Percentiles rank a stretch among this genome's conserved stretches.
Conservation (phyloP, 2,113 vertebrate species). For the Typhlomys cinereus region DNA sequence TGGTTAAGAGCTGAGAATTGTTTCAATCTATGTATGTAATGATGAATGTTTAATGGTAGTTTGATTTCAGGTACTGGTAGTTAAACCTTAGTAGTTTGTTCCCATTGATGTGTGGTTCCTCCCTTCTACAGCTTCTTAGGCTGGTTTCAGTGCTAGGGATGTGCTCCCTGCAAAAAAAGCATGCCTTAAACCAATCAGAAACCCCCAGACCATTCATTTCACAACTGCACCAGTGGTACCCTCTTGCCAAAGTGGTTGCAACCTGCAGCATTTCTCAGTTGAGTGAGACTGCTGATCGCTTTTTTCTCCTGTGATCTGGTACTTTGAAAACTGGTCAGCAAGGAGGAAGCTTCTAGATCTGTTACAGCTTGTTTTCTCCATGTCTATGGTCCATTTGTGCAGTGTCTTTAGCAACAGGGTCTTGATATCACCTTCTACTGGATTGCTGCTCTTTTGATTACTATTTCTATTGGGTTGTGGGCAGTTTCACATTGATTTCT, state of each 20-base stretch:
- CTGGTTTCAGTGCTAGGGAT: neutral
- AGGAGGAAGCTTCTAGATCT: no score
- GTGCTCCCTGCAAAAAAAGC: neutral
- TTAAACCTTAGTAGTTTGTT: no score
- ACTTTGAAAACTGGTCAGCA: neutral
- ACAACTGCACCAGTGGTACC: neutral
- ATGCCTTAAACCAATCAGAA: neutral
- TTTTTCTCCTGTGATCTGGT: no score
- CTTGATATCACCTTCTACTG: neutral
- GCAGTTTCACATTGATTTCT: neutral
- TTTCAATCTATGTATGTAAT: no score
- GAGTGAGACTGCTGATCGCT: no score
- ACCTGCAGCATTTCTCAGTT: neutral
- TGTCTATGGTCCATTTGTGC: no score
- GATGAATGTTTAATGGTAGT: no score
- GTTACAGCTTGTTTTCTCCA: no score
- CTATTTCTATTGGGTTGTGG: neutral
- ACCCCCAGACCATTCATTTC: neutral
- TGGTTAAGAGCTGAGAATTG: no score
- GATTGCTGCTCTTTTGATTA: neutral
- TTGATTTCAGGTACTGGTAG: no score
- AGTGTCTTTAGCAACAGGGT: neutral
- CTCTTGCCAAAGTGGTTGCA: neutral
- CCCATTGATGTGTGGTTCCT: no score
- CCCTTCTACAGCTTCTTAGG: neutral